Percentiles rank a stretch among this genome's conserved stretches.
Evolutionary conservation across 2,113 vertebrate species (phyloP).

Genomic region (Marmota monax): DNA sequence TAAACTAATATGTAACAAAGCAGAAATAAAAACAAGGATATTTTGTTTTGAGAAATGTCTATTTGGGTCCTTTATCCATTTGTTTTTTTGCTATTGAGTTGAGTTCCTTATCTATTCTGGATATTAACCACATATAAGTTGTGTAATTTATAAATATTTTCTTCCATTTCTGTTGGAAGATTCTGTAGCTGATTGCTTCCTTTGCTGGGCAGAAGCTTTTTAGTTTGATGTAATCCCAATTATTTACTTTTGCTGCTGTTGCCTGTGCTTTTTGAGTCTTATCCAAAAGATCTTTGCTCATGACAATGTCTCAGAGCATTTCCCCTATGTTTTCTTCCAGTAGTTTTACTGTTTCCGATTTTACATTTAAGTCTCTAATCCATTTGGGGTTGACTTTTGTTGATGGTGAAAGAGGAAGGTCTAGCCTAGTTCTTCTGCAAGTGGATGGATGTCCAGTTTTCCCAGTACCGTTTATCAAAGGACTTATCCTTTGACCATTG

Average conservation of each 20-base stretch:
- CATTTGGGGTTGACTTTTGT: neutral
- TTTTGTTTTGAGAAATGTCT: neutral
- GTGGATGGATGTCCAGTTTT: neutral
- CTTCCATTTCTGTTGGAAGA: neutral
- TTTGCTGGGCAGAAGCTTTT: neutral
- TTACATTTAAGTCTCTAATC: neutral
- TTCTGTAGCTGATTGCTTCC: neutral
- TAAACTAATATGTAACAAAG: neutral
- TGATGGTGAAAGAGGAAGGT: neutral
- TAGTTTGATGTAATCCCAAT: neutral
- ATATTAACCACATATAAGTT: neutral
- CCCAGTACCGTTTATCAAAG: no score
- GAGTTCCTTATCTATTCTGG: neutral
- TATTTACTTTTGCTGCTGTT: neutral
- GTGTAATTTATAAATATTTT: neutral
- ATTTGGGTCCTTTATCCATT: neutral
- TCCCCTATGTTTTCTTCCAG: neutral
- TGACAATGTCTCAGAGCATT: neutral
- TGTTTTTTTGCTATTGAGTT: neutral
- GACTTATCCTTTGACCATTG: neutral
- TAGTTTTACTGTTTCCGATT: neutral
- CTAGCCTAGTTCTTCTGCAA: neutral
- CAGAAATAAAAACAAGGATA: constrained; percentile 23
- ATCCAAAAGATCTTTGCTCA: neutral
- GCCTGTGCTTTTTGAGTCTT: neutral